Conservation (phyloP, 2,888 invertebrate species). For the Didymodactylos carnosus region DNA sequence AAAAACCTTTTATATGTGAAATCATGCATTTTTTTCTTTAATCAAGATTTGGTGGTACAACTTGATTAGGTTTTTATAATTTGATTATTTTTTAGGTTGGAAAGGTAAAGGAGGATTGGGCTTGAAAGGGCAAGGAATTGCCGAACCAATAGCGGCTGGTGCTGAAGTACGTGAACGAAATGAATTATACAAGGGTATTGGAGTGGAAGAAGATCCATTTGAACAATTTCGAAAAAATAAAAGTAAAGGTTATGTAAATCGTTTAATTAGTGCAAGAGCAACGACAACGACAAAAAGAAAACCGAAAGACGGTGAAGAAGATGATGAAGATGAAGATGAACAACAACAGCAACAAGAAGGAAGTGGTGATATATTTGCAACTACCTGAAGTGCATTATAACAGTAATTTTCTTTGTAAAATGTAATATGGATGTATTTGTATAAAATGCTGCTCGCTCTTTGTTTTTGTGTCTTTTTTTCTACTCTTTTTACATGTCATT, state of each 20-base stretch:
- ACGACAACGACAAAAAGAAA: background rate
- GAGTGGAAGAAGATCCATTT: conserved; percentile 80
- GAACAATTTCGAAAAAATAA: conserved; percentile 71
- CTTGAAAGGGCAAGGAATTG: conserved; percentile 78
- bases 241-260: conserved; percentile 18
- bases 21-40: background rate
- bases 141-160: conserved; percentile 64
- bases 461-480: no score
- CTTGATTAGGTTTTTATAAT: no score
- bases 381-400: no score
- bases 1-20: conserved; percentile 14
- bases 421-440: no score
- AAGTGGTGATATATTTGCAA: no score
- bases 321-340: background rate
- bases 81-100: conserved; percentile 45
- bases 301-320: background rate
- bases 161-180: conserved; percentile 37
- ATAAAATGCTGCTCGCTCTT: no score
- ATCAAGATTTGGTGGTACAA: background rate
- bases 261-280: background rate
- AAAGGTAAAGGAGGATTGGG: conserved; percentile 80
- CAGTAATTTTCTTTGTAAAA: no score
- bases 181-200: conserved; percentile 85
- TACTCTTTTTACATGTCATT: no score
- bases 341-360: no score